phyloP scores from a whole-genome alignment of 1,140 invertebrate species.

The Cotesia typhae region DNA sequence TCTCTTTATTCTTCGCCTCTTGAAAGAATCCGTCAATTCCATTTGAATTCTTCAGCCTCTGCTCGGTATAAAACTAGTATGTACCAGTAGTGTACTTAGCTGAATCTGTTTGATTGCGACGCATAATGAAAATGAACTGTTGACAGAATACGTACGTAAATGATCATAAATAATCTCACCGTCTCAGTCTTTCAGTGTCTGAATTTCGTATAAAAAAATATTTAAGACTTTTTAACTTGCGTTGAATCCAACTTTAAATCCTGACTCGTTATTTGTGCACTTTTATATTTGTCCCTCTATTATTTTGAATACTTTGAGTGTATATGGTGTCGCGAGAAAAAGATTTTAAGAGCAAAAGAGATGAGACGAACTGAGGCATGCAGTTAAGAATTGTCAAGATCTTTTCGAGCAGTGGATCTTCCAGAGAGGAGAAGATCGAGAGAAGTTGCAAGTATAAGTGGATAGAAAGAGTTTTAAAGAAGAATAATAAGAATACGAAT shows the following conservation, averaged over 20 bases:
- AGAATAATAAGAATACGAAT: no score
- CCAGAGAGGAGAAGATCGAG: slow-evolving; percentile 25
- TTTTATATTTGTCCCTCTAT: slow-evolving; percentile 43
- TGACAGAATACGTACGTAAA: slow-evolving; percentile 18
- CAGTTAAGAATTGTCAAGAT: slow-evolving; percentile 5
- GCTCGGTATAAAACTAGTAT: background rate
- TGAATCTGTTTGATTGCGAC: background rate
- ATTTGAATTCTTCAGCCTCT: slow-evolving; percentile 40
- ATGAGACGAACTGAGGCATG: slow-evolving; percentile 21
- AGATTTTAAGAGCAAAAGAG: slow-evolving; percentile 37
- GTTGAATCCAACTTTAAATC: no score
- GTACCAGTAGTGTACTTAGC: no score
- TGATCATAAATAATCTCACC: slow-evolving; percentile 4
- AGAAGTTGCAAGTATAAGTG: background rate
- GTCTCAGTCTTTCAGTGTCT: background rate
- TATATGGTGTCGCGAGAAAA: slow-evolving; percentile 29
- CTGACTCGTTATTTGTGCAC: background rate
- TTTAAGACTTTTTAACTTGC: no score
- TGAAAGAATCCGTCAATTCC: slow-evolving; percentile 17
- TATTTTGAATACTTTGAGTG: slow-evolving; percentile 61
- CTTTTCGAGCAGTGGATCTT: no score
- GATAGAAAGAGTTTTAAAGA: slow-evolving; percentile 14
- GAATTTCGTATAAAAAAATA: no score
- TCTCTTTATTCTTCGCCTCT: background rate
- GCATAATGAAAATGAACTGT: slow-evolving; percentile 32